Evolutionary conservation across 2,888 invertebrate species (phyloP), one percentile per base, ranked within the genome.

Genomic region (Therioaphis trifolii): DNA sequence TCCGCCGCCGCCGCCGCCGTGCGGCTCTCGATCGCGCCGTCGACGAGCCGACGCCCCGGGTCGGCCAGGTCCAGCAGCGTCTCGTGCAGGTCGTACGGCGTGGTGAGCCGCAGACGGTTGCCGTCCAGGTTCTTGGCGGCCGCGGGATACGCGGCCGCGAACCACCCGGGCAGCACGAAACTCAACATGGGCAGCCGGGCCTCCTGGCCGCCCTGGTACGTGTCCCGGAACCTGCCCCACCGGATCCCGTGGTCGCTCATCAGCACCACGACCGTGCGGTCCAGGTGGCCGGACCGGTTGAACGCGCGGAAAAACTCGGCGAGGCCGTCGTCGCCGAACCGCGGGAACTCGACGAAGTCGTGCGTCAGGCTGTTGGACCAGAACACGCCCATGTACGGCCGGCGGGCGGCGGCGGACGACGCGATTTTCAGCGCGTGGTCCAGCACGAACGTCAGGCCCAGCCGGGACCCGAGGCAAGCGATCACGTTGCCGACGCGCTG

Each of bases 161-260:
- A 94, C 90, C 93, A 93, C 18, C 90, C 88, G 0, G 97, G 97
- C 84, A 96, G 88, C 4, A 92, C 88, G 1, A 87, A 89, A 86
- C 93, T 93, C 49, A 96, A 90, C 86, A 96, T 92, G 0, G 98
- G 97, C 84, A 96, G 90, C 69, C 96, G 92, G 88, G 96, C 97
- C 89, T 98, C 97, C 87, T 97, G 90, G 87, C 93, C 91, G 1
- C 95, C 95, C 89, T 96, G 95, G 88, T 94, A 95, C 0, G 96
- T 96, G 86, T 91, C 90, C 14, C 96, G 91, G 86, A 96, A 95
- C 11, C 91, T 91, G 2, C 96, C 97, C 93, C 94, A 96, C 29
- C 77, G 14, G 7, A 96, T 92, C 0, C 97, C 97, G 87, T 97
- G 97, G 88, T 97, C 97, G 88, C 96, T 96, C 90, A 96, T 90